Conservation (phyloP, 2,797 vertebrate species). For the Tenualosa thibaudeaui region DNA sequence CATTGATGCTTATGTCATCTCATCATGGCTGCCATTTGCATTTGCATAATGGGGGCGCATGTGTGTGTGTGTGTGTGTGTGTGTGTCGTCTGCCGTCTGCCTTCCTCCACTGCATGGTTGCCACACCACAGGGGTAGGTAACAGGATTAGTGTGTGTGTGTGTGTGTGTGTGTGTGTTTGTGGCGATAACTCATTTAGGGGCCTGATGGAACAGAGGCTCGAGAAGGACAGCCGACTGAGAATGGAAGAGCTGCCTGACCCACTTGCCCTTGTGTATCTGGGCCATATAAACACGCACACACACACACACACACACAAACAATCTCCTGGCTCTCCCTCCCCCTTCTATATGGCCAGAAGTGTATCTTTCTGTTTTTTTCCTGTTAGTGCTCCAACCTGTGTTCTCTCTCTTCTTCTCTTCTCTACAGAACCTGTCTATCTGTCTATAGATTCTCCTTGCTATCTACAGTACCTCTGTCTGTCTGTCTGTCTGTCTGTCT, state of each 20-base stretch:
- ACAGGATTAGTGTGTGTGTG: not conserved
- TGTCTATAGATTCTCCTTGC: too few species aligned
- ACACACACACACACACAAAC: too few species aligned
- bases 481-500: too few species aligned
- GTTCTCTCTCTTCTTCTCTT: too few species aligned
- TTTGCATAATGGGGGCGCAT: not conserved
- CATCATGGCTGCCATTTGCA: not conserved
- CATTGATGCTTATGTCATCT: not conserved
- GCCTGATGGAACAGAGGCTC: not conserved
- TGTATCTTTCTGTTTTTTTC: not conserved
- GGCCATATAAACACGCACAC: not conserved
- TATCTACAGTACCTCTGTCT: too few species aligned
- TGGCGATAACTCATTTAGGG: not conserved
- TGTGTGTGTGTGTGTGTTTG: too few species aligned
- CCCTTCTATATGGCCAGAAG: too few species aligned
- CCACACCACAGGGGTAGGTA: not conserved
- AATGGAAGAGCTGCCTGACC: not conserved
- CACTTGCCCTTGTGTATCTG: not conserved
- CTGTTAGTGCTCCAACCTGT: too few species aligned
- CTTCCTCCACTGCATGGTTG: not conserved
- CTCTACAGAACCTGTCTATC: too few species aligned
- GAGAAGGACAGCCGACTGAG: not conserved
- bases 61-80: not conserved
- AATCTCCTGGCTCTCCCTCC: too few species aligned
- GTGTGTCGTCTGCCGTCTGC: not conserved